Evolutionary conservation across 2,797 vertebrate genomes (phyloP).

Genomic region (Enteromius anoplus): DNA sequence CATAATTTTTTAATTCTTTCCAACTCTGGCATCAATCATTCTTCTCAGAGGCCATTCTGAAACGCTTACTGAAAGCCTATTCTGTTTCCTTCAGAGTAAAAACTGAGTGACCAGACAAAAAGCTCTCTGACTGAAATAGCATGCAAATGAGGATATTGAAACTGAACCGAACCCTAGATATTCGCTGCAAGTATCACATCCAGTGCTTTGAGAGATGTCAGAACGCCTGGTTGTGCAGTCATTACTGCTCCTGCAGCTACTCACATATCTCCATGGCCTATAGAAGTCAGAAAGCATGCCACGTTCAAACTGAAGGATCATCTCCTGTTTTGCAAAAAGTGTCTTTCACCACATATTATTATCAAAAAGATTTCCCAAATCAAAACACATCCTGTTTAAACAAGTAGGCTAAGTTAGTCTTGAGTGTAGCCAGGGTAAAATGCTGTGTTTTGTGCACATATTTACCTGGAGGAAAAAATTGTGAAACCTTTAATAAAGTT

Average conservation of each 20-base stretch:
- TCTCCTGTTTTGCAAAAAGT: neutral
- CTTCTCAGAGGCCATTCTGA: neutral
- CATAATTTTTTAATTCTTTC: neutral
- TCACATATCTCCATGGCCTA: neutral
- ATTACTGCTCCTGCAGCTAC: neutral
- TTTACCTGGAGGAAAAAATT: neutral
- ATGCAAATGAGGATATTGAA: constrained; percentile 25
- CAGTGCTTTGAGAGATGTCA: neutral
- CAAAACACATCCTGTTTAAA: constrained; percentile 30
- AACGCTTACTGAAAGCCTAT: constrained; percentile 6
- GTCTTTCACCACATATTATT: neutral
- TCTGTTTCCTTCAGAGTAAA: constrained; percentile 28
- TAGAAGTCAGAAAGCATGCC: neutral
- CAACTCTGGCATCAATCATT: neutral
- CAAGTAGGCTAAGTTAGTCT: neutral
- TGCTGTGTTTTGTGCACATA: neutral
- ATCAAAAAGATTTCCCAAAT: neutral
- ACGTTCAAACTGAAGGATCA: neutral
- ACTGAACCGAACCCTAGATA: constrained; percentile 31
- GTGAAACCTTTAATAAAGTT: neutral
- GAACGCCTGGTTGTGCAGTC: neutral
- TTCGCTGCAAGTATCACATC: neutral
- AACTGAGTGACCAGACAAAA: constrained; percentile 33
- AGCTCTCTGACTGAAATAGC: constrained; percentile 5
- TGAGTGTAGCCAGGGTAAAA: neutral